Conservation (phyloP, 2,797 vertebrate genomes). For the Periophthalmus magnuspinnatus region DNA sequence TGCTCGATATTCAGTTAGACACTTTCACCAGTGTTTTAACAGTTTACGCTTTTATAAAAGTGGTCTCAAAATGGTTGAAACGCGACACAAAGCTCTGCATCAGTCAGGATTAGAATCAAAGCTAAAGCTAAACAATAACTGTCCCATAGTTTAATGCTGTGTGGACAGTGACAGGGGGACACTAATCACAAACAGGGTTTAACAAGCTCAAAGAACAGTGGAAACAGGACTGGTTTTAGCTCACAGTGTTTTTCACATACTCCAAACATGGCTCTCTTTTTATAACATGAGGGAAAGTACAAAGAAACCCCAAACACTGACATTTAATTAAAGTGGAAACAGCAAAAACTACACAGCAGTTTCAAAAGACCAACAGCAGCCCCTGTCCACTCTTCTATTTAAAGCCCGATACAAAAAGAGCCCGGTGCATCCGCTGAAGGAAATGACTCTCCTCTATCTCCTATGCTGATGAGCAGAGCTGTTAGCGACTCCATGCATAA, state of each 20-base stretch:
- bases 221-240: slow-evolving; percentile 21
- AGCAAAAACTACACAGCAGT: slow-evolving; percentile 43
- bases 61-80: slow-evolving; percentile 9
- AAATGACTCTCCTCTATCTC: slow-evolving; percentile 52
- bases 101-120: slow-evolving; percentile 40
- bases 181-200: slow-evolving; percentile 25
- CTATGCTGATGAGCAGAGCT: slow-evolving; percentile 40
- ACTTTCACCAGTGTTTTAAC: background rate
- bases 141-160: slow-evolving; percentile 30
- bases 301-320: background rate
- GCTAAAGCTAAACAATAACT: slow-evolving; percentile 30
- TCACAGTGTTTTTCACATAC: slow-evolving; percentile 12
- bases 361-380: slow-evolving; percentile 30
- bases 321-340: slow-evolving; percentile 8
- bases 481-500: slow-evolving; percentile 60
- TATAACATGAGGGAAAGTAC: background rate
- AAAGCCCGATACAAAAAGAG: slow-evolving; percentile 34
- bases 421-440: slow-evolving; percentile 30
- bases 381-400: slow-evolving; percentile 29
- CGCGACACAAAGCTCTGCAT: slow-evolving; percentile 9
- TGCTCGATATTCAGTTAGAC: slow-evolving; percentile 2
- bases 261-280: slow-evolving; percentile 10
- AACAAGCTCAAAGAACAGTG: slow-evolving; percentile 19
- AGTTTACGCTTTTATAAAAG: slow-evolving; percentile 2
- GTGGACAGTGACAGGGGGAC: slow-evolving; percentile 24